Base-by-base conservation (phyloP, 2,888 invertebrate genomes). In the Hedychridium roseum region DNA sequence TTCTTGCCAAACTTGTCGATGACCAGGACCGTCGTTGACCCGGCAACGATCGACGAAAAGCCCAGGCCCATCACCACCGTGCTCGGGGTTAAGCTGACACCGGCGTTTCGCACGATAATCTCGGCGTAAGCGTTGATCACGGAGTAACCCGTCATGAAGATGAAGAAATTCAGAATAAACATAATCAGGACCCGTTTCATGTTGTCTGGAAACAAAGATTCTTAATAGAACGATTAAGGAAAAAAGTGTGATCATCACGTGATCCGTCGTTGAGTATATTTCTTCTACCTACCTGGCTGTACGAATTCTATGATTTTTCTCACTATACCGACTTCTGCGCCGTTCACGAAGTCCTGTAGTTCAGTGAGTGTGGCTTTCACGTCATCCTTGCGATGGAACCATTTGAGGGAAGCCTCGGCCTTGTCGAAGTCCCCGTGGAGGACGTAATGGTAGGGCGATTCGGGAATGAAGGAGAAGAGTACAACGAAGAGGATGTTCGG, bases 1-100 rank as follows among this genome's bases (percentile, higher is more conserved):
- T 80, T 76, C 35, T 85, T 66, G 1, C 84, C 84, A 16, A 80
- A 78, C 40, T 70, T 76, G 57, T 85, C 85, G 56, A 84, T 81
- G 1, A 82, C 55, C 4, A 77, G 53, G 0, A 80, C 78, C 0
- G 81, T 76, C 3, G 76, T 60, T 0, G 53, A 49, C 2, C 84
- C 83, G 2, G 82, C 80, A 0, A 81, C 45, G 5, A 85, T 79
- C 64, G 82, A 81, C 1, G 82, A 81, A 1, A 76, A 70, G 2
- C 83, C 83, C 2, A 85, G 70, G 1, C 80, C 71, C 9, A 83
- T 83, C 1, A 84, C 81, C 1, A 81, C 75, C 1, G 70, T 57
- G 43, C 79, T 78, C 1, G 81, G 77, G 1, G 74, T 68, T 14
- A 74, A 50, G 3, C 64, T 51, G 27, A 71, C 60, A 7, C 73